Percentiles rank a stretch among this genome's conserved stretches.
Evolutionary conservation across 2,888 invertebrate genomes (phyloP).

Genomic region (Prosopocoilus inquinatus): DNA sequence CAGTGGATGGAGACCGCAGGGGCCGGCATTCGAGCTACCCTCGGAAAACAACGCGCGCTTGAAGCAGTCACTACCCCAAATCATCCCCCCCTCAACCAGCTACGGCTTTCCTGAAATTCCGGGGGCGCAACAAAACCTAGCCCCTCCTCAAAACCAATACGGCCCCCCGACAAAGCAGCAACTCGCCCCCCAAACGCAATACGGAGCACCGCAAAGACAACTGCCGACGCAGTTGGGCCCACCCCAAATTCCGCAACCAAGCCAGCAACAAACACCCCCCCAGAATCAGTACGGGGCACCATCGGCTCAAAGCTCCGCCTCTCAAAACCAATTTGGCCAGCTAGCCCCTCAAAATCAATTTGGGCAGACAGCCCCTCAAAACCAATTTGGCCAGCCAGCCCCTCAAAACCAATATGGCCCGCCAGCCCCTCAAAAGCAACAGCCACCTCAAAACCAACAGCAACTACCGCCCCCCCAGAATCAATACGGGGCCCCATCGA

Average conservation of each 20-base stretch:
- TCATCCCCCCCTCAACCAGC: not conserved
- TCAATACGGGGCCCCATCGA: not conserved
- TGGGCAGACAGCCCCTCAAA: not conserved
- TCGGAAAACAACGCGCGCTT: not conserved
- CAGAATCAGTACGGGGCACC: not conserved
- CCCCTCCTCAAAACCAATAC: not conserved
- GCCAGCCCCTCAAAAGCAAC: not conserved
- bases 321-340: not conserved
- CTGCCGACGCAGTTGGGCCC: not conserved
- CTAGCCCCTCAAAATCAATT: not conserved
- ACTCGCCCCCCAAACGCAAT: not conserved
- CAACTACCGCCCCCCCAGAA: not conserved
- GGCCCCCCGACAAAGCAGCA: not conserved
- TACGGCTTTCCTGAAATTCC: not conserved
- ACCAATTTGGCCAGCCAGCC: not conserved
- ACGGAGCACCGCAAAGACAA: not conserved
- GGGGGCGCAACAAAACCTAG: not conserved
- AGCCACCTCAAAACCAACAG: not conserved
- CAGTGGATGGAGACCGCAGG: constrained; percentile 7
- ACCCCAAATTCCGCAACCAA: not conserved
- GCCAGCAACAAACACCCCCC: not conserved
- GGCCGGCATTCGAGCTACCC: constrained; percentile 7
- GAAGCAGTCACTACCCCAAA: not conserved
- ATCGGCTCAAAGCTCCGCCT: not conserved
- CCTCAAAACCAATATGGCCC: not conserved